These are phyloP conservation scores for Macquaria ambigua DNA, from an alignment of 2,113 vertebrate species.

Conservation along the genomic window DNA sequence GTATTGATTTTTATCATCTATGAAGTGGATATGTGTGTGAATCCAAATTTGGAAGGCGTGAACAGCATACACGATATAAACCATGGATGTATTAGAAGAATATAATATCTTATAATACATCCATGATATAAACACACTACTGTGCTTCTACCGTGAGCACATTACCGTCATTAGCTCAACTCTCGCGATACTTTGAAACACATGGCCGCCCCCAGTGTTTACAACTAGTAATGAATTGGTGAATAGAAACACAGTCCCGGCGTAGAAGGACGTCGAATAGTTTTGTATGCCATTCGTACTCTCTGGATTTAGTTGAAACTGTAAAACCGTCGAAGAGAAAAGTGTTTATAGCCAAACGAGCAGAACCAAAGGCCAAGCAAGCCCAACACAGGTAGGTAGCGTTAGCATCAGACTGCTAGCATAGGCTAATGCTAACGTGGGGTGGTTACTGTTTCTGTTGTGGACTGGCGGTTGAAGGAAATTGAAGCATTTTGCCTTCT, in stretches of 20 bases:
- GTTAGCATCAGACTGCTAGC: conserved; percentile 49
- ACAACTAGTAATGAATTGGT: conserved; percentile 65
- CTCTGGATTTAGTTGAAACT: background rate
- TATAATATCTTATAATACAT: too few species aligned
- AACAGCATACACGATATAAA: background rate
- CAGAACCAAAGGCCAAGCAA: conserved; percentile 29
- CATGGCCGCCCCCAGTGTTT: conserved; percentile 75
- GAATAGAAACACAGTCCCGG: conserved; percentile 13
- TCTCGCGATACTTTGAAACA: conserved; percentile 67
- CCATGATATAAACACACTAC: too few species aligned
- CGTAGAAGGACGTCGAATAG: background rate
- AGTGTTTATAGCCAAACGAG: background rate
- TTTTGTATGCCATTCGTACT: accelerated
- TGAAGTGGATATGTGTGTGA: background rate
- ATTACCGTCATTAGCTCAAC: accelerated
- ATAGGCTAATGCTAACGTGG: conserved; percentile 54
- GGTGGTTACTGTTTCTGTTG: background rate
- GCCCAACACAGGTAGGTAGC: conserved; percentile 61
- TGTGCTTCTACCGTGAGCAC: background rate
- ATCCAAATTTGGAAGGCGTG: too few species aligned
- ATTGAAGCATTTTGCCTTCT: accelerated
- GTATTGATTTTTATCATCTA: background rate
- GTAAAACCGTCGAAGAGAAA: background rate
- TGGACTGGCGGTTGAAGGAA: background rate
- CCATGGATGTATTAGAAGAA: too few species aligned